These are phyloP conservation scores for Otus sunia DNA, from an alignment of 2,113 vertebrate species.

Conservation along the genomic window DNA sequence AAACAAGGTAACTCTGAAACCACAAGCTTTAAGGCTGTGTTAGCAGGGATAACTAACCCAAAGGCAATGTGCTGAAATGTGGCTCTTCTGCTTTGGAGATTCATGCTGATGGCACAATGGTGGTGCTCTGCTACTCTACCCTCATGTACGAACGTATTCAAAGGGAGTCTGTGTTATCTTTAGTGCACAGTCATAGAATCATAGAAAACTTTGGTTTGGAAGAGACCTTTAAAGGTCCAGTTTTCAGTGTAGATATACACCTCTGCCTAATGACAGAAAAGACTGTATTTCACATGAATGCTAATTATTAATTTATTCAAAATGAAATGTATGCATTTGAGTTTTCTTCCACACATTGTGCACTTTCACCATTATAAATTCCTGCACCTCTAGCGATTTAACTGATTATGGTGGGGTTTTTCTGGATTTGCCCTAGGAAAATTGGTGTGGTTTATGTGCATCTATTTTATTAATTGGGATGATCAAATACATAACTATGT, in stretches of 20 bases:
- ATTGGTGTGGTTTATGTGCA: not conserved
- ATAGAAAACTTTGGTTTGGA: not conserved
- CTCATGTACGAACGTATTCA: fast-evolving
- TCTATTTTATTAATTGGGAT: not conserved
- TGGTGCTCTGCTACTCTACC: not conserved
- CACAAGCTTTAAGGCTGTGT: not conserved
- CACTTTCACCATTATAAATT: not conserved
- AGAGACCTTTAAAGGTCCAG: not conserved
- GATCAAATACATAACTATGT: not conserved
- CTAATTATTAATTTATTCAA: not conserved
- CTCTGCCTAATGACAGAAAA: not conserved
- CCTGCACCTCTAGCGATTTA: not conserved
- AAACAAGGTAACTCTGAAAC: not conserved
- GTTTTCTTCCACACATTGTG: not conserved
- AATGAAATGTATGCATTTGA: not conserved
- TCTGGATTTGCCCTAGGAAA: not conserved
- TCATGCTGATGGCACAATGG: not conserved
- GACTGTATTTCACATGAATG: not conserved
- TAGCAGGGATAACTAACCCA: not conserved
- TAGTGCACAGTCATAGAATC: not conserved
- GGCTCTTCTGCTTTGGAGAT: not conserved
- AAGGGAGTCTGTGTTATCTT: not conserved
- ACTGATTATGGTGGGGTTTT: not conserved
- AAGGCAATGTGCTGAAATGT: not conserved
- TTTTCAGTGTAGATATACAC: not conserved